phyloP scores from a whole-genome alignment of 2,113 vertebrate genomes.

The Pholis gunnellus region DNA sequence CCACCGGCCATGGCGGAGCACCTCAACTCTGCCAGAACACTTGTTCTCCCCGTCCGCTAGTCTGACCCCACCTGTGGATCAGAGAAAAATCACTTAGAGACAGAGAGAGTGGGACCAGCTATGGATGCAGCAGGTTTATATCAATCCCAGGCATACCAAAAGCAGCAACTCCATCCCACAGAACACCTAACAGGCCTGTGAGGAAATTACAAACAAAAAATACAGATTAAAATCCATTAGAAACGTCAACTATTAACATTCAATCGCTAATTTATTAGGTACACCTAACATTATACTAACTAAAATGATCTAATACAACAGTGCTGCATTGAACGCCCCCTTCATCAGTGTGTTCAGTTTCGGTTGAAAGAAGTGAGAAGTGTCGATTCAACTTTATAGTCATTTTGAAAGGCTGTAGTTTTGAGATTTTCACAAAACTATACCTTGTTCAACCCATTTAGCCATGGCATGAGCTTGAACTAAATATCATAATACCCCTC shows the following conservation, averaged over 20 bases:
- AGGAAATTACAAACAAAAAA: slow-evolving; percentile 21
- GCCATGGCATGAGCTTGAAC: neutral
- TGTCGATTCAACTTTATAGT: neutral
- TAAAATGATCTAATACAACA: neutral
- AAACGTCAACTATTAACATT: neutral
- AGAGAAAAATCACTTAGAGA: slow-evolving; percentile 22
- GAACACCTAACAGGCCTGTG: slow-evolving; percentile 65
- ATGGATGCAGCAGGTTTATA: neutral
- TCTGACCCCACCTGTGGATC: slow-evolving; percentile 70
- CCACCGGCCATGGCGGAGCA: slow-evolving; percentile 78
- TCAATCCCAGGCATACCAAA: slow-evolving; percentile 67
- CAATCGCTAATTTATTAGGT: neutral
- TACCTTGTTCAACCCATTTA: neutral
- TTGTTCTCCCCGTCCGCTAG: slow-evolving; percentile 72
- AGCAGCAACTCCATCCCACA: slow-evolving; percentile 69
- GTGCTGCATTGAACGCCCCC: neutral
- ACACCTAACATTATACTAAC: neutral
- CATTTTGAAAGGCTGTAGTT: neutral
- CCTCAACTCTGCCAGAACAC: slow-evolving; percentile 83
- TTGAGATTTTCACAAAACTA: neutral
- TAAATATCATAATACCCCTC: neutral
- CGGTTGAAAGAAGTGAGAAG: neutral
- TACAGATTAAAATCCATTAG: neutral
- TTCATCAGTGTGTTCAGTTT: neutral
- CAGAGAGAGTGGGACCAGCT: neutral